Conservation (phyloP, 2,113 vertebrate genomes). For the Meleagris gallopavo region DNA sequence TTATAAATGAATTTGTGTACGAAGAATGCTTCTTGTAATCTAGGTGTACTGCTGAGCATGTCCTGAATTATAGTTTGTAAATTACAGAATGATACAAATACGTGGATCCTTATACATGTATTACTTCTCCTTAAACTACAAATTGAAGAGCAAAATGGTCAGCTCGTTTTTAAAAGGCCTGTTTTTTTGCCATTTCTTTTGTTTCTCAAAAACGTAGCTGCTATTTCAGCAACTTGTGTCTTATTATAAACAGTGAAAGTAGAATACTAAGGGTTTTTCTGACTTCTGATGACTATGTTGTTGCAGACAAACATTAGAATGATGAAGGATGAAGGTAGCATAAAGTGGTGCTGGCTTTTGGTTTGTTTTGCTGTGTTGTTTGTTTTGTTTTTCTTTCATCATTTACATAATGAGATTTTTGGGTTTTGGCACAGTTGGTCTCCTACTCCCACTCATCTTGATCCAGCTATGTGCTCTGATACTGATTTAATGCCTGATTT, state of each 20-base stretch:
- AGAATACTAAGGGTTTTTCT: neutral
- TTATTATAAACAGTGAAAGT: neutral
- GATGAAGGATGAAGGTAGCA: neutral
- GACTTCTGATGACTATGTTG: neutral
- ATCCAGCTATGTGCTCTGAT: neutral
- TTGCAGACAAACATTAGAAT: neutral
- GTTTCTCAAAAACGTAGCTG: neutral
- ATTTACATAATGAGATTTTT: neutral
- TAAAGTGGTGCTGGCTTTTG: neutral
- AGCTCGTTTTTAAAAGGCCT: neutral
- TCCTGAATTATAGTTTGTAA: neutral
- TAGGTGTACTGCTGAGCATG: neutral
- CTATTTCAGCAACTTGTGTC: neutral
- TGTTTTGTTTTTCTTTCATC: neutral
- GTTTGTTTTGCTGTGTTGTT: neutral
- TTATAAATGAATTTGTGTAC: accelerated
- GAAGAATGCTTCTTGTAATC: neutral
- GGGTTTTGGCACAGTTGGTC: neutral
- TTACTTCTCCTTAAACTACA: neutral
- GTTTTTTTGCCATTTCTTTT: neutral
- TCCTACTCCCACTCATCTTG: neutral
- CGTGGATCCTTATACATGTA: neutral
- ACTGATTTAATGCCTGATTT: neutral
- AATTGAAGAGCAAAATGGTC: neutral
- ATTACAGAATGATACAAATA: neutral